phyloP scores from a whole-genome alignment of 2,113 vertebrate species.

The Bujurquina vittata region DNA sequence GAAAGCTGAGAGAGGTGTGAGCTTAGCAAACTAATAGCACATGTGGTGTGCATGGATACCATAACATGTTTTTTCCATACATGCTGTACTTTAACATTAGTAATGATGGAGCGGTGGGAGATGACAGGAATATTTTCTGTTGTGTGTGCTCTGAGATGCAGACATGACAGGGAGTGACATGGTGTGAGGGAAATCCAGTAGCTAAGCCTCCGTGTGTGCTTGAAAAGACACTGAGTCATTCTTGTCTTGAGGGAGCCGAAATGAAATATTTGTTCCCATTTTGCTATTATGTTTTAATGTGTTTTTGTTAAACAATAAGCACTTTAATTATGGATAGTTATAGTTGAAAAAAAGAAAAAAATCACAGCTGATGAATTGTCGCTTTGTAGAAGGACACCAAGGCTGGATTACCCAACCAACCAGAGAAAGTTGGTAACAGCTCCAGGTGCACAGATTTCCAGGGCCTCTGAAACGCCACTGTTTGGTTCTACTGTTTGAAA shows the following conservation, averaged over 20 bases:
- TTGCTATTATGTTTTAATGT: background rate
- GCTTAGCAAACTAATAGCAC: slow-evolving; percentile 25
- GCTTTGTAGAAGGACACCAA: background rate
- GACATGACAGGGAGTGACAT: background rate
- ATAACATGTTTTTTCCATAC: too few relatives aligned
- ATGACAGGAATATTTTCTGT: background rate
- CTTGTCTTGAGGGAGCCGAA: background rate
- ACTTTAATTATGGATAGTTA: background rate
- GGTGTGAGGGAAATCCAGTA: slow-evolving; percentile 13
- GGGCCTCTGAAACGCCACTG: background rate
- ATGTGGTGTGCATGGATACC: background rate
- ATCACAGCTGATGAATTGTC: background rate
- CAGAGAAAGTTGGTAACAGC: background rate
- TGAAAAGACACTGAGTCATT: background rate
- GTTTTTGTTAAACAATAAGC: background rate
- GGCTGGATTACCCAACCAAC: background rate
- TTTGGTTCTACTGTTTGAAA: background rate
- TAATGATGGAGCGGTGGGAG: background rate
- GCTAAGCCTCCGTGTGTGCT: background rate
- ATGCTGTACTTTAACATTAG: too few relatives aligned
- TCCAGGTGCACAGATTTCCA: background rate
- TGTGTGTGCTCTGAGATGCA: background rate
- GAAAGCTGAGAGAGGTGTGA: slow-evolving; percentile 38
- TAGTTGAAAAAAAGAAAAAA: background rate
- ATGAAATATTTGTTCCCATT: background rate